Base-by-base conservation (phyloP, 1,140 invertebrate genomes). In the Aphelinus certus region DNA sequence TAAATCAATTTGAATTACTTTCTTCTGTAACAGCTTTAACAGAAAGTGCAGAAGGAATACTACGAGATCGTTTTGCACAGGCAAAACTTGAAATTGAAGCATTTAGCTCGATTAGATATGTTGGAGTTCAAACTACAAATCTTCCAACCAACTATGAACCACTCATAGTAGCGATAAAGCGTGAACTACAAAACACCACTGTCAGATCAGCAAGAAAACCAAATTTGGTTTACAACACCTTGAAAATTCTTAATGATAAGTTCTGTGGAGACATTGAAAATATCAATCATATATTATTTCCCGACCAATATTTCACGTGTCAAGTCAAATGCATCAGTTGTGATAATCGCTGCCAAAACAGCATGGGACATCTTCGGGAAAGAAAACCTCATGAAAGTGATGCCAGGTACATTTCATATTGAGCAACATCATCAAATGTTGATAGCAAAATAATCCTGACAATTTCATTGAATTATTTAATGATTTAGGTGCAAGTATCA, bases 241-340 rank as follows among this genome's bases (percentile, higher is more conserved):
- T 95, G 5, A 92, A 93, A 86, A 90, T 91, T 51, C 86, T 96
- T 10, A 95, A 95, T 87, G 91, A 94, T 64, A 94, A 94, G 83
- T 95, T 95, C 81, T 92, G 89, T 80, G 93, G 91, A 3, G 89
- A 92, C 71, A 91, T 95, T 49, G 89, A 89, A 57, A 91, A 91
- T 77, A 87, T 87, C 61, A 83, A 89, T 9, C 90, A 90, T 60
- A 89, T 91, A 78, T 88, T 93, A 60, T 95, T 95, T 86, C 92
- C 94, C 42, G 93, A 95, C 79, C 91, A 95, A 81, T 95, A 95
- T 86, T 95, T 96, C 80, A 94, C 94, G 0, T 96, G 95, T 83
- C 89, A 90, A 7, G 85, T 89, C 1, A 90, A 90, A 75, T 96
- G 94, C 84, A 86, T 92, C 53, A 93, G 93, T 48, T 96, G 95